These are phyloP conservation scores for Hymenochirus boettgeri DNA, from an alignment of 2,113 vertebrate genomes.

Conservation along the genomic window DNA sequence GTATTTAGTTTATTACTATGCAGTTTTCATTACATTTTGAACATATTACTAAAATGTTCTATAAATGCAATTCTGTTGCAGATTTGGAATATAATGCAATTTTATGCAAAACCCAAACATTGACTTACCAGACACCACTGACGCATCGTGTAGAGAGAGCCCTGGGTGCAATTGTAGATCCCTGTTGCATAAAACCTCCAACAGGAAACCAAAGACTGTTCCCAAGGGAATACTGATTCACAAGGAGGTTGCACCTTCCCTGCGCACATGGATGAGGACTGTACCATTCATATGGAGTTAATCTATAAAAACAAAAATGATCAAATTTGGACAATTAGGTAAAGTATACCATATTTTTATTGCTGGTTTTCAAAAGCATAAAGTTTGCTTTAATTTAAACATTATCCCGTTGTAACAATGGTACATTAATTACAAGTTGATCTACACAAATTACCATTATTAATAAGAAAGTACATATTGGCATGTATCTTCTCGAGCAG, in stretches of 20 bases:
- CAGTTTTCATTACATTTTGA: too few relatives aligned
- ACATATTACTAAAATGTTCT: too few relatives aligned
- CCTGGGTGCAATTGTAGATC: constrained; percentile 92
- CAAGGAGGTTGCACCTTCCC: constrained; percentile 86
- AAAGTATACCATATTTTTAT: not conserved
- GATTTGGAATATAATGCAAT: too few relatives aligned
- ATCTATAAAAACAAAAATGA: constrained; percentile 51
- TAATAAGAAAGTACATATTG: not conserved
- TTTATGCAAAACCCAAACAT: too few relatives aligned
- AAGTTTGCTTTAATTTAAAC: too few relatives aligned
- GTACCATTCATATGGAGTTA: constrained; percentile 97
- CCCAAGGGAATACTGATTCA: constrained; percentile 95
- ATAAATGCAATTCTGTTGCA: too few relatives aligned
- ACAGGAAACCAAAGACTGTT: constrained; percentile 98
- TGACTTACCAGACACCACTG: constrained; percentile 92
- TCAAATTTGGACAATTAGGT: not conserved
- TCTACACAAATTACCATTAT: not conserved
- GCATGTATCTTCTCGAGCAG: not conserved
- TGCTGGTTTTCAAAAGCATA: too few relatives aligned
- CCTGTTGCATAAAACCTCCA: constrained; percentile 97
- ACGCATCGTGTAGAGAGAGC: constrained; percentile 92
- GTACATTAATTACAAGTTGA: not conserved
- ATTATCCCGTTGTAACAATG: not conserved
- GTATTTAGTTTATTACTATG: too few relatives aligned
- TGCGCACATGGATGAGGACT: constrained; percentile 92